Evolutionary conservation across 2,113 vertebrate species (phyloP).

Genomic region (Cavia aperea): DNA sequence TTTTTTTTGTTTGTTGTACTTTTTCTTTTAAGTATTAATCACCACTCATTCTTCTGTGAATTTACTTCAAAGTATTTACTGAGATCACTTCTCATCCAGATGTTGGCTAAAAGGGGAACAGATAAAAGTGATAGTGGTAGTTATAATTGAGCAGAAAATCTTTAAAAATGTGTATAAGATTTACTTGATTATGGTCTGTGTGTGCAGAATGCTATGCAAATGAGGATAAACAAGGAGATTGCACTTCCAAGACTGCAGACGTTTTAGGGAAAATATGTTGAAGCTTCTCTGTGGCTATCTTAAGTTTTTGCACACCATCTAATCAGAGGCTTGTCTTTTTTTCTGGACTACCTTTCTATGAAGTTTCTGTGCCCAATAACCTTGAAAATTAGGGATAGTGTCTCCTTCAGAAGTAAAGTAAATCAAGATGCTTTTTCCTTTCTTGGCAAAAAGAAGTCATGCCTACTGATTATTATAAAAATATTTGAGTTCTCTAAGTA

Average conservation of each 20-base stretch:
- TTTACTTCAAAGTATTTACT: neutral
- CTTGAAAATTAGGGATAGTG: neutral
- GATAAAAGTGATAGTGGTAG: neutral
- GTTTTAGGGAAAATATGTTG: neutral
- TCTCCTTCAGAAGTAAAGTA: neutral
- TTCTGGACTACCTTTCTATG: neutral
- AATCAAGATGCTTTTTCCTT: neutral
- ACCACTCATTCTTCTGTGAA: neutral
- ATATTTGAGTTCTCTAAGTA: neutral
- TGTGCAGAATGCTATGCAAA: fast-evolving
- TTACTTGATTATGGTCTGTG: neutral
- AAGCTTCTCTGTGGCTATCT: neutral
- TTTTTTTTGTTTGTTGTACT: neutral
- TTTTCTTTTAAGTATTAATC: neutral
- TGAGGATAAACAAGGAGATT: neutral
- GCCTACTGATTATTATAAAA: neutral
- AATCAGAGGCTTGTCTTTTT: neutral
- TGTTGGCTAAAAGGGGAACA: neutral
- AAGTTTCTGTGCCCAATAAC: neutral
- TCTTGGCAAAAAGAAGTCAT: neutral
- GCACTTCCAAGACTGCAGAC: neutral
- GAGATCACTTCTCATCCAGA: neutral
- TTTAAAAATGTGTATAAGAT: neutral
- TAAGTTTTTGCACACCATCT: neutral
- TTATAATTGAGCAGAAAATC: neutral